Conservation (phyloP, 2,888 invertebrate genomes). For the Platycnemis pennipes region DNA sequence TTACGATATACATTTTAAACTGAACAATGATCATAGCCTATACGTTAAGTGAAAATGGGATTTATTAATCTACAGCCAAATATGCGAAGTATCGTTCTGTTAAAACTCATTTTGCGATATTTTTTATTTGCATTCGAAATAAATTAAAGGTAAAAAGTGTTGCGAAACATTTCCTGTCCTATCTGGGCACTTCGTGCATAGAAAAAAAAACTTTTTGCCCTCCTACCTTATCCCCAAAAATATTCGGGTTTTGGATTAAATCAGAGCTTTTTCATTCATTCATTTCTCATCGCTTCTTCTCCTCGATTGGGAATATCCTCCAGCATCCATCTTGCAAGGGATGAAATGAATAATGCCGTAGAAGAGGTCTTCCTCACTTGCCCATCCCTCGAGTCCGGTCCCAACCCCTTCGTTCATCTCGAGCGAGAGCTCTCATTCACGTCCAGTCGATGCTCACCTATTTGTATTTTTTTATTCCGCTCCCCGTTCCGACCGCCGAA, state of each 20-base stretch:
- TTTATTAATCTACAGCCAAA: no score
- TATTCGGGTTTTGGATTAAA: background rate
- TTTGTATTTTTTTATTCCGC: background rate
- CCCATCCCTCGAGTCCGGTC: background rate
- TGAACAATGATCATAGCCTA: no score
- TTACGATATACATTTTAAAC: no score
- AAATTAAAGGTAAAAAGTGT: no score
- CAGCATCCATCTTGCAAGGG: background rate
- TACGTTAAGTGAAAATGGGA: no score
- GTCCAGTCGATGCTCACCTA: background rate
- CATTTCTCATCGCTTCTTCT: background rate
- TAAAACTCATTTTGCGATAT: no score
- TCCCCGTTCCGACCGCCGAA: background rate
- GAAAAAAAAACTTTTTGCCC: background rate
- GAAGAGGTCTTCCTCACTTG: background rate
- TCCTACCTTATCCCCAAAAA: background rate
- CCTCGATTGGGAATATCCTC: background rate
- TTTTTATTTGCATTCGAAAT: no score
- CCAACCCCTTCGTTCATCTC: background rate
- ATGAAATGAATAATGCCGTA: background rate
- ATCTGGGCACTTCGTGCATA: no score
- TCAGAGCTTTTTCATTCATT: no score
- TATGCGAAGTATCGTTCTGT: no score
- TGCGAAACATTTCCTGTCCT: no score
- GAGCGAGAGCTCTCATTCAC: constrained; percentile 4